phyloP scores from a whole-genome alignment of 2,113 vertebrate species.

The Epinephelus cyanopodus region DNA sequence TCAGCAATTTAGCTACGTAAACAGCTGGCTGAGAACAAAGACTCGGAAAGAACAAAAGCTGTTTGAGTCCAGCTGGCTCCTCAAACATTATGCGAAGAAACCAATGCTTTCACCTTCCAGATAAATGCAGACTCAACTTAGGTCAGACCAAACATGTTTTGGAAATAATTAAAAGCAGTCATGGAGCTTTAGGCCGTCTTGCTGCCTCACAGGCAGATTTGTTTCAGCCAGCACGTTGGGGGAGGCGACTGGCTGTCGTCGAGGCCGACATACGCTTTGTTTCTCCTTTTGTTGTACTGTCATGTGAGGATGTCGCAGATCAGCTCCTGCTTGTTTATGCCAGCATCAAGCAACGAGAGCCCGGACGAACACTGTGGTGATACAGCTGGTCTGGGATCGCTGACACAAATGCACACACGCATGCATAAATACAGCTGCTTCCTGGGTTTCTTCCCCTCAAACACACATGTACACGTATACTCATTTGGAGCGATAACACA shows the following conservation, averaged over 20 bases:
- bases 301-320: slow-evolving; percentile 69
- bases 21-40: slow-evolving; percentile 59
- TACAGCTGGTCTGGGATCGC: slow-evolving; percentile 59
- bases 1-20: slow-evolving; percentile 40
- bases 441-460: slow-evolving; percentile 39
- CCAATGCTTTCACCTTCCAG: slow-evolving; percentile 16
- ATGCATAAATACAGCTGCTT: slow-evolving; percentile 64
- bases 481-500: slow-evolving; percentile 33
- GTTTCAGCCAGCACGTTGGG: slow-evolving; percentile 15
- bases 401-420: slow-evolving; percentile 33
- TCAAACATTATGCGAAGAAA: slow-evolving; percentile 35
- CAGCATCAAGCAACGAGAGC: slow-evolving; percentile 40
- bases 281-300: slow-evolving; percentile 73
- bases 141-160: slow-evolving; percentile 17
- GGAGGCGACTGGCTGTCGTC: slow-evolving; percentile 38
- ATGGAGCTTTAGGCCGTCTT: not conserved
- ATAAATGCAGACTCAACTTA: slow-evolving; percentile 9
- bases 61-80: slow-evolving; percentile 51
- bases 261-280: slow-evolving; percentile 44
- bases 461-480: not conserved
- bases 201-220: slow-evolving; percentile 20
- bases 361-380: slow-evolving; percentile 34
- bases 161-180: slow-evolving; percentile 45
- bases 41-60: slow-evolving; percentile 27
- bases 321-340: slow-evolving; percentile 68